Evolutionary conservation across 2,888 invertebrate genomes (phyloP).

Genomic region (Molorchus minor): DNA sequence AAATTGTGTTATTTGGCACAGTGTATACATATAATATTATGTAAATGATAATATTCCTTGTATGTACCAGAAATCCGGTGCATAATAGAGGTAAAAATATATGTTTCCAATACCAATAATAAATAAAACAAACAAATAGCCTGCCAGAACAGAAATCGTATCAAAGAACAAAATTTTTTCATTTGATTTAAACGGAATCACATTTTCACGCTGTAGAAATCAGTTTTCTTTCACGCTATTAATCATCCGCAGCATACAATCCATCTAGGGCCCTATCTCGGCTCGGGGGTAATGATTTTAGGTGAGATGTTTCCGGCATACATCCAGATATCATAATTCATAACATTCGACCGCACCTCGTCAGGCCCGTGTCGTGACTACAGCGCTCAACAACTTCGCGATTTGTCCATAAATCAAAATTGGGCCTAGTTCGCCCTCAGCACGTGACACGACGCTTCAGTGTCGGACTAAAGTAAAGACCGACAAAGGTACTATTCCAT

Average conservation of each 20-base stretch:
- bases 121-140: too few relatives aligned
- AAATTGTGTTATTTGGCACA: too few relatives aligned
- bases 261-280: neutral
- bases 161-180: too few relatives aligned
- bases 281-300: slow-evolving; percentile 24
- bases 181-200: neutral
- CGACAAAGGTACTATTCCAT: too few relatives aligned
- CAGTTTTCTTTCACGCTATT: neutral
- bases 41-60: too few relatives aligned
- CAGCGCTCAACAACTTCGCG: neutral
- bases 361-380: slow-evolving; percentile 29
- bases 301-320: slow-evolving; percentile 24
- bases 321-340: slow-evolving; percentile 36
- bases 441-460: too few relatives aligned
- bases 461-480: too few relatives aligned
- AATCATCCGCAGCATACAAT: neutral
- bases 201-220: neutral
- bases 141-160: too few relatives aligned
- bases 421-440: neutral
- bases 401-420: neutral
- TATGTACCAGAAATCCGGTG: too few relatives aligned
- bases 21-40: too few relatives aligned
- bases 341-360: slow-evolving; percentile 27
- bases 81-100: too few relatives aligned
- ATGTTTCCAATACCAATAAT: too few relatives aligned